phyloP scores from a whole-genome alignment of 2,797 vertebrate genomes.

The Pogonophryne albipinna region DNA sequence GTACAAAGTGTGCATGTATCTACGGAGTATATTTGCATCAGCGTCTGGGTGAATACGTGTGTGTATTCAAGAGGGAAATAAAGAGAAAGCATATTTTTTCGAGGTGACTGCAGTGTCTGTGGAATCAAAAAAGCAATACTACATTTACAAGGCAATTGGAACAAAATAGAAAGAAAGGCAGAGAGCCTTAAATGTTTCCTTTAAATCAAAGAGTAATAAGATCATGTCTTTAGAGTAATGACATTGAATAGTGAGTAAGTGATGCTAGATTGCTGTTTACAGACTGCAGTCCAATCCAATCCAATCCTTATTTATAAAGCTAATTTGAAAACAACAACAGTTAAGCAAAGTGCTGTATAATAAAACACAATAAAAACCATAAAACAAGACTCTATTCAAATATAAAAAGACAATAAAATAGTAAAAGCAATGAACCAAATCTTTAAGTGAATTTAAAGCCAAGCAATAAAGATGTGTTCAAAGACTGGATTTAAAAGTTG shows the following conservation, averaged over 20 bases:
- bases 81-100: slow-evolving; percentile 30
- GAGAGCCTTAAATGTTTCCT: slow-evolving; percentile 9
- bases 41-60: slow-evolving; percentile 7
- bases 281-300: background rate
- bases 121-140: slow-evolving; percentile 31
- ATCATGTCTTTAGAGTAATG: slow-evolving; percentile 21
- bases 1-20: slow-evolving; percentile 5
- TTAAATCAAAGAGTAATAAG: slow-evolving; percentile 9
- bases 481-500: no score
- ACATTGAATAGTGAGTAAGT: slow-evolving; percentile 9
- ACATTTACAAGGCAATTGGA: slow-evolving; percentile 37
- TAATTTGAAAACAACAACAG: no score
- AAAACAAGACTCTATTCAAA: no score
- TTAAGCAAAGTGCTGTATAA: no score
- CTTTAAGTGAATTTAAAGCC: no score
- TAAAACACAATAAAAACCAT: no score
- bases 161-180: slow-evolving; percentile 25
- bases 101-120: slow-evolving; percentile 28
- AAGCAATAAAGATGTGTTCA: no score
- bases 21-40: slow-evolving; percentile 37
- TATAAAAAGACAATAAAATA: no score
- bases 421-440: no score
- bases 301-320: no score
- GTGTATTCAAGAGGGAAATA: slow-evolving; percentile 29
- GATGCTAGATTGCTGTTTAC: background rate